These are phyloP conservation scores for Liasis olivaceus DNA, from an alignment of 2,797 vertebrate genomes.

Conservation along the genomic window DNA sequence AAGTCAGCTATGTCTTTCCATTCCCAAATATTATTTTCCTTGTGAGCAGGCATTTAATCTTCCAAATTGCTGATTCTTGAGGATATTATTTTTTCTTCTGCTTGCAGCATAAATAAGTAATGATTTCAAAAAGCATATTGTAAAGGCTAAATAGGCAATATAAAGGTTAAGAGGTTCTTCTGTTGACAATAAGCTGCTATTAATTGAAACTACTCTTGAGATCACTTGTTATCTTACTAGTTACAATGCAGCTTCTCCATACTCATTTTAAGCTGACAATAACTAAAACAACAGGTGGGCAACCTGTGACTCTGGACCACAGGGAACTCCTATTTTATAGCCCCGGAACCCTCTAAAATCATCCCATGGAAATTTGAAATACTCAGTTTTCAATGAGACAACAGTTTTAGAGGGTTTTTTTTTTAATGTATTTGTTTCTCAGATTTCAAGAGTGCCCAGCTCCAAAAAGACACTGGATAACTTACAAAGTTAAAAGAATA, in stretches of 20 bases:
- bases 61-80: not conserved
- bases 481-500: not conserved
- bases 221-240: not conserved
- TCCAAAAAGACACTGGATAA: not conserved
- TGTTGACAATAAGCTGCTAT: not conserved
- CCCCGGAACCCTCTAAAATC: not conserved
- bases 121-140: conserved; percentile 6
- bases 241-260: not conserved
- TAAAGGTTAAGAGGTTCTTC: not conserved
- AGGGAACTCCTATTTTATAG: not conserved
- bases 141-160: not conserved
- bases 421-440: too few species aligned
- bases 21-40: not conserved
- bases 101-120: conserved; percentile 2
- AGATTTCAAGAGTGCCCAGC: too few species aligned
- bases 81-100: not conserved
- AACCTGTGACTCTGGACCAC: not conserved
- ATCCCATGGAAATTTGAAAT: not conserved
- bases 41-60: not conserved
- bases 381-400: not conserved
- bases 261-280: not conserved
- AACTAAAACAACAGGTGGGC: not conserved
- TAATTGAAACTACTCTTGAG: not conserved
- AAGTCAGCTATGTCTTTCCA: not conserved
- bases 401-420: not conserved